Evolutionary conservation across 2,797 vertebrate species (phyloP), one percentile per base, ranked within the genome.

Genomic region (Botia almorhae): DNA sequence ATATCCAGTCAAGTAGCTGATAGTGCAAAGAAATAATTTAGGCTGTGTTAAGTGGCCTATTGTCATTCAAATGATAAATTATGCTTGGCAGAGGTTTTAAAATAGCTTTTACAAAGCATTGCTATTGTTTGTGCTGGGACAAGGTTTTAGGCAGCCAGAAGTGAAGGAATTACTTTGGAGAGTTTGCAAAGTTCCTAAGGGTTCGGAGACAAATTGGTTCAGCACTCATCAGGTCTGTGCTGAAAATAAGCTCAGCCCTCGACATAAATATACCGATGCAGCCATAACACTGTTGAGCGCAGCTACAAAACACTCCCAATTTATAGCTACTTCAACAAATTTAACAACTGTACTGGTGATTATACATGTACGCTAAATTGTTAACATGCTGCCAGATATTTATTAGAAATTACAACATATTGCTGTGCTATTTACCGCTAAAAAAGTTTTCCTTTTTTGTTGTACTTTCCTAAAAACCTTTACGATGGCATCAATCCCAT

Each of bases 31-130:
- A 91, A 90, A 93, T 93, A 89, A 94, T 93, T 94, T 93, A 91
- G 88, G 91, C 90, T 84, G 82, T 90, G 90, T 92, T 92, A 93
- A 94, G 92, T 92, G 93, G 84, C 84, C 93, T 81, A 91, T 94
- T 95, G 94, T 95, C 91, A 93, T 94, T 93, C 91, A 94, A 94
- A 93, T 94, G 90, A 92, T 93, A 93, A 94, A 93, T 93, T 93
- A 92, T 92, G 90, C 92, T 92, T 93, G 93, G 92, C 92, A 93
- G 90, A 91, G 91, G 90, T 93, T 92, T 93, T 89, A 91, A 90
- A 93, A 90, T 91, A 90, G 89, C 90, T 94, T 94, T 91, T 89
- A 93, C 91, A 93, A 93, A 93, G 92, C 90, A 76, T 88, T 88
- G 89, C 90, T 90, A 93, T 94, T 95, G 93, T 95, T 94, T 93